These are phyloP conservation scores for Cephus runcator DNA, from an alignment of 2,888 invertebrate genomes.

Conservation along the genomic window DNA sequence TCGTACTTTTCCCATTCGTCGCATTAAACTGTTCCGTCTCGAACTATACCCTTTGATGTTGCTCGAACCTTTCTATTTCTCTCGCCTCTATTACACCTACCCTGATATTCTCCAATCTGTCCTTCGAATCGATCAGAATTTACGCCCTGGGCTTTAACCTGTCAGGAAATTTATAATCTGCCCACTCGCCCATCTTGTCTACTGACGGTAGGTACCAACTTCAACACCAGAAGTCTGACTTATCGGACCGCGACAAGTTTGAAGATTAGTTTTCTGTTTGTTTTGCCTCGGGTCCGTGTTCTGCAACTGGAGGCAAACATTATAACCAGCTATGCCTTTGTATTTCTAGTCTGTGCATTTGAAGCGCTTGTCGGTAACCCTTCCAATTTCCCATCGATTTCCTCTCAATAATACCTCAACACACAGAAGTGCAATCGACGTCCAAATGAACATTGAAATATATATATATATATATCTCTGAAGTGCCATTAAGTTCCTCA, in stretches of 20 bases:
- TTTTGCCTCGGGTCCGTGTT: background rate
- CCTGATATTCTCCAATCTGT: too few relatives aligned
- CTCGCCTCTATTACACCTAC: too few relatives aligned
- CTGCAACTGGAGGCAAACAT: constrained; percentile 7
- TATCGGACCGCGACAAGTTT: constrained; percentile 27
- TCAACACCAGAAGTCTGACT: constrained; percentile 23
- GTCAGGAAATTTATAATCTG: background rate
- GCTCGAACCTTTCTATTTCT: background rate
- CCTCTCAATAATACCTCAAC: background rate
- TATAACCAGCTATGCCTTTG: background rate
- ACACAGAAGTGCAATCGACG: background rate
- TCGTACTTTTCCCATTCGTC: background rate
- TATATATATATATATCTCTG: background rate
- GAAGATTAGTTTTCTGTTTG: constrained; percentile 30
- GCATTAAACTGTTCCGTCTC: background rate
- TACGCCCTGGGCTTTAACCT: background rate
- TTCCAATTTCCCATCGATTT: background rate
- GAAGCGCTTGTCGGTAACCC: background rate
- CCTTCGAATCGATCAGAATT: background rate
- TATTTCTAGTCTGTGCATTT: background rate
- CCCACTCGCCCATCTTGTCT: background rate
- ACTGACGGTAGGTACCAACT: constrained; percentile 12
- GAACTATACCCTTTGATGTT: background rate
- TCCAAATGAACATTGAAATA: background rate
- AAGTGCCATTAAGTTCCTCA: background rate